Evolutionary conservation across 2,888 invertebrate species (phyloP), one percentile per base, ranked within the genome.

Genomic region (Conops quadrifasciatus): DNA sequence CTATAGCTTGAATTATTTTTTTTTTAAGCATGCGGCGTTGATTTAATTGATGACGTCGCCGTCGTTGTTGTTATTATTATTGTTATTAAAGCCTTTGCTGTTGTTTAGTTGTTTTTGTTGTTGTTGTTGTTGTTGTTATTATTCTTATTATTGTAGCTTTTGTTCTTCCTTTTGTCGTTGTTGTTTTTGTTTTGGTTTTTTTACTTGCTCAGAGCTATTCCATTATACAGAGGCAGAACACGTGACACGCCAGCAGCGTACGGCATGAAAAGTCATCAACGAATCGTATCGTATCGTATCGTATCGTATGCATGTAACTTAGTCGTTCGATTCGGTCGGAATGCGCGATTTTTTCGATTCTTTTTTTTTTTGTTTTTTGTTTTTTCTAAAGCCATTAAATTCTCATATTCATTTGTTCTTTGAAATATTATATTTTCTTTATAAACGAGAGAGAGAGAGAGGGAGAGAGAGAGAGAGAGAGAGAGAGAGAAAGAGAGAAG

Each of bases 161-260:
- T 58, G 26, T 58, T 26, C 26, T 45, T 47, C 45, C n/a, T 36
- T 36, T 36, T 36, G 9, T 36, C 9, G 9, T 7, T 36, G 36
- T 36, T 7, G 36, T 36, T 36, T 36, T 36, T 36, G 9, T 36
- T 36, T 36, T 4, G 36, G n/a, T n/a, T n/a, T n/a, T n/a, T n/a
- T n/a, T n/a, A n/a, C 9, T 36, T 36, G 36, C 36, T 36, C 9
- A 4, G 9, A 36, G 36, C 36, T 36, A 36, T 36, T 36, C 5
- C 36, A n/a, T 36, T 36, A 36, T 53, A 56, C 53, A 13, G 56
- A 53, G 24, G 19, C 24, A 66, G 36, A 66, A 56, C 66, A 66
- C 66, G 66, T 66, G 66, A 66, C 66, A 65, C 9, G 24, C 47
- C 21, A 63, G 15, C 47, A n/a, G n/a, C 45, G 13, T 2, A 62